Evolutionary conservation across 1,140 invertebrate genomes (phyloP).

Genomic region (Pentalonia nigronervosa): DNA sequence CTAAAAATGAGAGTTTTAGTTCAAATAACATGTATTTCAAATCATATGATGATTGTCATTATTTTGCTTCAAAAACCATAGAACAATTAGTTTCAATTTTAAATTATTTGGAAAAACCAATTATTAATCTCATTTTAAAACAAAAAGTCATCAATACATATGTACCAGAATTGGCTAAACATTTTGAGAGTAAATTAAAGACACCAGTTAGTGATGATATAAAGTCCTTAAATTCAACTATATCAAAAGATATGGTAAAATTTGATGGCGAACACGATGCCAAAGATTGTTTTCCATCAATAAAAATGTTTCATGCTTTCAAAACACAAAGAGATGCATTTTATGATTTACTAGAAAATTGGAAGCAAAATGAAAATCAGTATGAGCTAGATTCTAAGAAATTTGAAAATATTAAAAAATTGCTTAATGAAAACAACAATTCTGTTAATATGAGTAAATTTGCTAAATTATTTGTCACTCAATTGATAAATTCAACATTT

Average conservation of each 20-base stretch:
- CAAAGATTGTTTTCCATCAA: slow-evolving; percentile 38
- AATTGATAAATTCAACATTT: slow-evolving; percentile 52
- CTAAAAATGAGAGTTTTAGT: background rate
- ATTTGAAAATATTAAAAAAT: background rate
- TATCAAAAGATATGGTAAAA: slow-evolving; percentile 46
- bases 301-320: slow-evolving; percentile 53
- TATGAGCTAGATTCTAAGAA: background rate
- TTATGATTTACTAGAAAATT: slow-evolving; percentile 52
- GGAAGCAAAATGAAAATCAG: slow-evolving; percentile 45
- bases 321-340: slow-evolving; percentile 47
- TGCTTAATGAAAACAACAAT: slow-evolving; percentile 33
- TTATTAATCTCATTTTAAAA: slow-evolving; percentile 41
- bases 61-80: slow-evolving; percentile 52
- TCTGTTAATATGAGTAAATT: slow-evolving; percentile 54
- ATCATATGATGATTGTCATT: slow-evolving; percentile 46
- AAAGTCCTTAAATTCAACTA: slow-evolving; percentile 4
- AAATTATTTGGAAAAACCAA: slow-evolving; percentile 43
- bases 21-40: slow-evolving; percentile 13
- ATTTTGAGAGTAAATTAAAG: background rate
- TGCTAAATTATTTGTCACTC: slow-evolving; percentile 42
- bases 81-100: slow-evolving; percentile 17
- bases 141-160: slow-evolving; percentile 41
- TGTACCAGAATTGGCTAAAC: slow-evolving; percentile 34
- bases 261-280: slow-evolving; percentile 51
- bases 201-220: slow-evolving; percentile 34